phyloP scores from a whole-genome alignment of 2,113 vertebrate genomes.

The Cryptoleucopteryx plumbea region DNA sequence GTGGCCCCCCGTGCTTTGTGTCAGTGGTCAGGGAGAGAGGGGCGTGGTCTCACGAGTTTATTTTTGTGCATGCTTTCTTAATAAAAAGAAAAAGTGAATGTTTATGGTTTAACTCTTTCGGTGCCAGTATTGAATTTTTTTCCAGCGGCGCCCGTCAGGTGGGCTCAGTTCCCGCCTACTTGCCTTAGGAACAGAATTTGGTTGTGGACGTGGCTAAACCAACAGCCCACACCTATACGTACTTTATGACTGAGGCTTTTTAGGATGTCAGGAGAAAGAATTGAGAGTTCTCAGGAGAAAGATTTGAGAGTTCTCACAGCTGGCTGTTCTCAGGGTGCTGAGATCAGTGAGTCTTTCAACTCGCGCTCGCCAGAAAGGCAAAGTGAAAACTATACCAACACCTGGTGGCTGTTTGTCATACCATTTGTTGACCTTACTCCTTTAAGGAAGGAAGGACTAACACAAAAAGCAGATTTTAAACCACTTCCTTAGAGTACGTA shows the following conservation, averaged over 20 bases:
- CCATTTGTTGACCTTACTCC: background rate
- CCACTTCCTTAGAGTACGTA: background rate
- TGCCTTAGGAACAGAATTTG: background rate
- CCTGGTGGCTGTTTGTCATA: background rate
- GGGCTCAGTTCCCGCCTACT: background rate
- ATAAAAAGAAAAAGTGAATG: constrained; percentile 77
- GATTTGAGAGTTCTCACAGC: background rate
- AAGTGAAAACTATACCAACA: background rate
- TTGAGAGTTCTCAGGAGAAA: background rate
- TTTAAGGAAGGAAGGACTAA: background rate
- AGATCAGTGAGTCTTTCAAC: background rate
- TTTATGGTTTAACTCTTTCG: constrained; percentile 67
- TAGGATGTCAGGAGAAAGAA: background rate
- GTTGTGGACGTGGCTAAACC: background rate
- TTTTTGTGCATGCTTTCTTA: constrained; percentile 86
- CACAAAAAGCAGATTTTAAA: background rate
- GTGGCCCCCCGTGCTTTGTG: constrained; percentile 36
- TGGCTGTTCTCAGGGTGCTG: background rate
- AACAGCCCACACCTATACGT: too few relatives aligned
- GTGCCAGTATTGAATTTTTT: constrained; percentile 27
- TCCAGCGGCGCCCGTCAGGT: background rate
- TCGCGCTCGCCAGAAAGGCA: background rate
- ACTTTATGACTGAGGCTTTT: background rate
- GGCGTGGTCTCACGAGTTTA: constrained; percentile 73
- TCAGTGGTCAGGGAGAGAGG: constrained; percentile 57